These are phyloP conservation scores for Euwallacea similis DNA, from an alignment of 1,140 invertebrate species.

Conservation along the genomic window DNA sequence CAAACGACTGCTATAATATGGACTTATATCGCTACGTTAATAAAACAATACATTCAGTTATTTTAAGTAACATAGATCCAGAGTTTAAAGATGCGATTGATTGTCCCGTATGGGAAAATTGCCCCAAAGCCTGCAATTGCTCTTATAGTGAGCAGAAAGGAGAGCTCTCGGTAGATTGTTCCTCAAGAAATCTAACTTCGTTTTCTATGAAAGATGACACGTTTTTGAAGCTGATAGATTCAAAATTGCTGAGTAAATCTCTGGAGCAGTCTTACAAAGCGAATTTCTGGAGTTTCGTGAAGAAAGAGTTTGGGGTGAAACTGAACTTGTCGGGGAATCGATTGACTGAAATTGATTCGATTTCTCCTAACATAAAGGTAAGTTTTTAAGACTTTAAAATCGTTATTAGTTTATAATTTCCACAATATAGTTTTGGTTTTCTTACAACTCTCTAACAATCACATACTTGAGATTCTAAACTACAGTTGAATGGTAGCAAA, in stretches of 20 bases:
- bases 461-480: too few relatives aligned
- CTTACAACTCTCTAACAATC: too few relatives aligned
- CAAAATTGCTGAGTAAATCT: neutral
- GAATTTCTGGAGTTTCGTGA: neutral
- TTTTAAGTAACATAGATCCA: neutral
- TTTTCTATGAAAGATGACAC: neutral
- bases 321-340: conserved; percentile 3
- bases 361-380: neutral
- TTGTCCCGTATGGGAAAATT: neutral
- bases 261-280: neutral
- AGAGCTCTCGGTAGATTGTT: neutral
- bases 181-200: neutral
- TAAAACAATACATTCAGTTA: neutral
- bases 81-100: neutral
- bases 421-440: too few relatives aligned
- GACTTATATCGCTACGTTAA: neutral
- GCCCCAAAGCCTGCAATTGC: neutral
- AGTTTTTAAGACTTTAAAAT: neutral
- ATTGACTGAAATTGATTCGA: neutral
- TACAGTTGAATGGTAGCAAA: too few relatives aligned
- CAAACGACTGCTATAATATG: neutral
- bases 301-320: neutral
- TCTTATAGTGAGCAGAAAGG: neutral
- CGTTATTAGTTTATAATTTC: too few relatives aligned
- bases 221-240: neutral